Evolutionary conservation across 2,888 invertebrate species (phyloP).

Genomic region (Chironomus tentans): DNA sequence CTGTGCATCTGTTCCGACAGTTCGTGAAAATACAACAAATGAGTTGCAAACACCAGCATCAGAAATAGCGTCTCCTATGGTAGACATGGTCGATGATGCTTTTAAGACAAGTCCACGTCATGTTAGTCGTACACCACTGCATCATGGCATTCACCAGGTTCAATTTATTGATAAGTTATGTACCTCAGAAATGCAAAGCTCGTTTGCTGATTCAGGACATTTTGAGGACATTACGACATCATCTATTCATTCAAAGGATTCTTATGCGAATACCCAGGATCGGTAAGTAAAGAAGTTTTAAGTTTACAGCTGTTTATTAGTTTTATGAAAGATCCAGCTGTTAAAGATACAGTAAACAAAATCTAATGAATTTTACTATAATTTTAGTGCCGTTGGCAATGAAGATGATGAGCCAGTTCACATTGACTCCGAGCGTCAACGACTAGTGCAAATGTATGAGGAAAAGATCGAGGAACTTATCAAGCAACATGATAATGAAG

Average conservation of each 20-base stretch:
- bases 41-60: constrained; percentile 47
- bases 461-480: constrained; percentile 66
- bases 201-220: constrained; percentile 77
- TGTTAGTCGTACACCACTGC: constrained; percentile 28
- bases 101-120: constrained; percentile 41
- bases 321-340: too few relatives aligned
- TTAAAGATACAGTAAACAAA: not conserved
- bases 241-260: constrained; percentile 68
- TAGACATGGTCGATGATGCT: constrained; percentile 45
- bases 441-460: constrained; percentile 62
- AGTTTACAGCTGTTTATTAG: too few relatives aligned
- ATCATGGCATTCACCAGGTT: constrained; percentile 45
- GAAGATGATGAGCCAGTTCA: constrained; percentile 40
- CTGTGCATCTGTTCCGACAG: constrained; percentile 49
- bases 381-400: constrained; percentile 35
- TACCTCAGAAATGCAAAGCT: constrained; percentile 57
- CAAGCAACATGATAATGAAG: constrained; percentile 50
- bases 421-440: constrained; percentile 56
- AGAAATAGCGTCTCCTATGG: constrained; percentile 46
- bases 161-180: constrained; percentile 31
- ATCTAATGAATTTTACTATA: constrained; percentile 41
- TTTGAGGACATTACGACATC: constrained; percentile 73
- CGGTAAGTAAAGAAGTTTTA: constrained; percentile 1
- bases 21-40: constrained; percentile 55
- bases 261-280: constrained; percentile 50